Percentiles rank a stretch among this genome's conserved stretches.
These are phyloP conservation scores for Amphiduros pacificus DNA, from an alignment of 2,888 invertebrate genomes.

Conservation along the genomic window DNA sequence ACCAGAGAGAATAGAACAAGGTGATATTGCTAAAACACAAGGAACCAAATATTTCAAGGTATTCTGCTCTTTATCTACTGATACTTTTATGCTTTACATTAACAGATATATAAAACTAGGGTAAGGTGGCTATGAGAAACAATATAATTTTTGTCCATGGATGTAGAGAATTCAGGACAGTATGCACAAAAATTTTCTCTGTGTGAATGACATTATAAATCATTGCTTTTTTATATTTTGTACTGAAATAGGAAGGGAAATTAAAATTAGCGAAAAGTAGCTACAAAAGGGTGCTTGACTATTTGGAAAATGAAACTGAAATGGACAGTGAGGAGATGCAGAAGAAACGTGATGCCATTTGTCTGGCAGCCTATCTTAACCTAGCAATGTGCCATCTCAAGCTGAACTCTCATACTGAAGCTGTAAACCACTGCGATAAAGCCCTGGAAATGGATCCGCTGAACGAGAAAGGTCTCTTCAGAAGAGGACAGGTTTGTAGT, in stretches of 20 bases:
- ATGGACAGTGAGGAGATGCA: constrained; percentile 61
- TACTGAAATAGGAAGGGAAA: constrained; percentile 65
- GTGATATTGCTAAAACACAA: constrained; percentile 82
- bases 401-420: constrained; percentile 71
- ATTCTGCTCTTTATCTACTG: too few relatives aligned
- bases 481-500: constrained; percentile 72
- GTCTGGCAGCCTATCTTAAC: constrained; percentile 78
- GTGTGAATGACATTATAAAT: too few relatives aligned
- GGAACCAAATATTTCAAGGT: constrained; percentile 87
- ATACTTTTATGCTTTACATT: too few relatives aligned
- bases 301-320: constrained; percentile 66
- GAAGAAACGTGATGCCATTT: constrained; percentile 64
- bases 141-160: too few relatives aligned
- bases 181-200: too few relatives aligned
- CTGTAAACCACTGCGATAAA: constrained; percentile 74
- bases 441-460: constrained; percentile 74
- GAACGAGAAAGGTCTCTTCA: constrained; percentile 87
- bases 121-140: too few relatives aligned
- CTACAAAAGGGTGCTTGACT: constrained; percentile 77
- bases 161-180: too few relatives aligned
- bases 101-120: too few relatives aligned
- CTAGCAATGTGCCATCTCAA: constrained; percentile 81
- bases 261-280: constrained; percentile 79
- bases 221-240: too few relatives aligned
- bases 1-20: constrained; percentile 78